These are phyloP conservation scores for Nyctereutes procyonoides DNA, from an alignment of 2,113 vertebrate species.

Conservation along the genomic window DNA sequence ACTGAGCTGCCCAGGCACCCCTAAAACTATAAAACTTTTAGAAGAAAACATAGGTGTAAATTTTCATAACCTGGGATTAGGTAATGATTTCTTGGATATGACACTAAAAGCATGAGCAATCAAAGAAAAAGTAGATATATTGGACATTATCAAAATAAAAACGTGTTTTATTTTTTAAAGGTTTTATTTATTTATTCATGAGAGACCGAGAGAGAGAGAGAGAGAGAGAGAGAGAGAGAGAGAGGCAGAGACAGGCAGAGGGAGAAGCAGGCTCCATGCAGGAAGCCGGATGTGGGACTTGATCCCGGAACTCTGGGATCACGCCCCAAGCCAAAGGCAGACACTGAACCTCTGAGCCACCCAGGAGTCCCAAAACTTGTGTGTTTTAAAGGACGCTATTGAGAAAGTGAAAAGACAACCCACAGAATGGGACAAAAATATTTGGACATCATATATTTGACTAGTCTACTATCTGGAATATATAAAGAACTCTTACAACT, in stretches of 20 bases:
- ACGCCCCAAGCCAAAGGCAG: no score
- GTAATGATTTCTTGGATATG: background rate
- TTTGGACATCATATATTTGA: background rate
- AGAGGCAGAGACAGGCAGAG: no score
- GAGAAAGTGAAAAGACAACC: background rate
- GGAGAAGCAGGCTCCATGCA: no score
- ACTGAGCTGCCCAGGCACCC: no score
- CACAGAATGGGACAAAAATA: slow-evolving; percentile 15
- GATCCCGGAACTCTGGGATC: no score
- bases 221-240: no score
- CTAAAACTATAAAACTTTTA: slow-evolving; percentile 1
- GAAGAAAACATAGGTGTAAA: background rate
- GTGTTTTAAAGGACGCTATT: background rate
- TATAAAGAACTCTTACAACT: background rate
- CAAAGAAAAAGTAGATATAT: slow-evolving; percentile 30
- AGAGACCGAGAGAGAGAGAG: no score
- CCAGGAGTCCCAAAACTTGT: background rate
- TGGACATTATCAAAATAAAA: slow-evolving; percentile 4
- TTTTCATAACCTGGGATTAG: background rate
- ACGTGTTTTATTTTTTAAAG: no score
- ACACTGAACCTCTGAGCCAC: no score
- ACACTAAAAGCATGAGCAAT: background rate
- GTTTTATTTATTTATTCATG: no score
- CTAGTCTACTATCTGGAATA: background rate
- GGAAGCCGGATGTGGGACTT: no score